Evolutionary conservation across 92 coral and sea anemone genomes (phyloP).

Genomic region (Phenganax stokvisi): DNA sequence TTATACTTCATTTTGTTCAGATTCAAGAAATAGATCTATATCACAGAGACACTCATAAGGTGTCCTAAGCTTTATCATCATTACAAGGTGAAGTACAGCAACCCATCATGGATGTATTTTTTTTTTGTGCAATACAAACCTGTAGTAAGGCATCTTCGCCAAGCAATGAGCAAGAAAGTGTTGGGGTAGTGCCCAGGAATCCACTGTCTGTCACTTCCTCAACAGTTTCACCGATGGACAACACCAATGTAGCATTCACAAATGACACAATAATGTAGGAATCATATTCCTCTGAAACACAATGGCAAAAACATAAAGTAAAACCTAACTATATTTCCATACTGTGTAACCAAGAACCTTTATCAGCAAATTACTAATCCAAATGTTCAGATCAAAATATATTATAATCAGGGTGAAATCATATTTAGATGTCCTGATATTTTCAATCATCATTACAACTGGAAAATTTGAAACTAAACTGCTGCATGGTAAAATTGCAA

Average conservation of each 20-base stretch:
- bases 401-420: conserved; percentile 26
- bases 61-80: conserved; percentile 35
- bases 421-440: conserved; percentile 45
- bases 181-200: conserved; percentile 96
- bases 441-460: conserved; percentile 36
- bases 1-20: conserved; percentile 33
- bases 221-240: conserved; percentile 98
- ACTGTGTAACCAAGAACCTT: not conserved
- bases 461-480: not conserved
- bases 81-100: conserved; percentile 11
- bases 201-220: conserved; percentile 99
- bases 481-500: not conserved
- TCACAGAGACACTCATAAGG: conserved; percentile 19
- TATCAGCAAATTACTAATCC: not conserved
- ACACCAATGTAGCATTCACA: conserved; percentile 91
- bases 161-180: conserved; percentile 86
- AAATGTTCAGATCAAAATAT: conserved; percentile 22
- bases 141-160: conserved; percentile 92
- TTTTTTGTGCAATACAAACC: conserved; percentile 46
- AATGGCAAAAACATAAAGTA: not conserved
- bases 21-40: not conserved
- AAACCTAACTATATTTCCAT: not conserved
- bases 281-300: conserved; percentile 75
- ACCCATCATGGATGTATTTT: not conserved
- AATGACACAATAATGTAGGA: conserved; percentile 94